Conservation (phyloP, 37 sponge, comb jelly and placozoan genomes). For the Oscarella lobularis region DNA sequence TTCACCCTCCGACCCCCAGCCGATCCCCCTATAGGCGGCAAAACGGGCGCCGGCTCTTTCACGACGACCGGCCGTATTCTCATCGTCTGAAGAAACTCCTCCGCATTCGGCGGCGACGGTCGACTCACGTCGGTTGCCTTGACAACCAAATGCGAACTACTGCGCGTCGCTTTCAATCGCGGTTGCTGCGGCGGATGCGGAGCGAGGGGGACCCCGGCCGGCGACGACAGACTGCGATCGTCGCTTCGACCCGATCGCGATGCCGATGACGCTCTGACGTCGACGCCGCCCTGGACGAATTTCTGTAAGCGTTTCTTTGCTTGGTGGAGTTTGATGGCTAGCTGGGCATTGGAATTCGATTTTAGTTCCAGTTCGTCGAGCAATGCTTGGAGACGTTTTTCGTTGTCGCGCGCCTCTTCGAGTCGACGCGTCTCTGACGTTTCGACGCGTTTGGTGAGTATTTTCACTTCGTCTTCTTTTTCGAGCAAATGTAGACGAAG, state of each 20-base stretch:
- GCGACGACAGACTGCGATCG: background rate
- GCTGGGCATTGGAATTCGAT: slow-evolving; percentile 18
- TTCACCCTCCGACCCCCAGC: background rate
- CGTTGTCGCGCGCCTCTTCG: slow-evolving; percentile 11
- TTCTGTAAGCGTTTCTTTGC: slow-evolving; percentile 1
- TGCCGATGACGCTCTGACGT: too few relatives aligned
- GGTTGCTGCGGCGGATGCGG: background rate
- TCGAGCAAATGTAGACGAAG: background rate
- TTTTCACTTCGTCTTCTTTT: background rate
- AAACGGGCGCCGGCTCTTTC: background rate
- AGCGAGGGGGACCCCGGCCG: background rate
- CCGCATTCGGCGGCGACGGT: background rate
- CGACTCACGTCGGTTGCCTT: background rate
- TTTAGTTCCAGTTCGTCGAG: slow-evolving; percentile 28
- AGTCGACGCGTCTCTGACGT: background rate
- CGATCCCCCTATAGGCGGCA: background rate
- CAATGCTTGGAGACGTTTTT: slow-evolving; percentile 3
- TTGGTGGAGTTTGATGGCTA: slow-evolving; percentile 37
- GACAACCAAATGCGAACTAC: background rate
- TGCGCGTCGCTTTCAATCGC: background rate
- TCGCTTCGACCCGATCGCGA: background rate
- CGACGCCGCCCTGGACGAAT: slow-evolving; percentile 9
- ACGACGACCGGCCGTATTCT: background rate
- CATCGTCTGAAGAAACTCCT: background rate
- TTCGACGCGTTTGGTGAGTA: slow-evolving; percentile 26